Evolutionary conservation across 2,797 vertebrate species (phyloP), one percentile per base, ranked within the genome.

Genomic region (Tiaroga cobitis): DNA sequence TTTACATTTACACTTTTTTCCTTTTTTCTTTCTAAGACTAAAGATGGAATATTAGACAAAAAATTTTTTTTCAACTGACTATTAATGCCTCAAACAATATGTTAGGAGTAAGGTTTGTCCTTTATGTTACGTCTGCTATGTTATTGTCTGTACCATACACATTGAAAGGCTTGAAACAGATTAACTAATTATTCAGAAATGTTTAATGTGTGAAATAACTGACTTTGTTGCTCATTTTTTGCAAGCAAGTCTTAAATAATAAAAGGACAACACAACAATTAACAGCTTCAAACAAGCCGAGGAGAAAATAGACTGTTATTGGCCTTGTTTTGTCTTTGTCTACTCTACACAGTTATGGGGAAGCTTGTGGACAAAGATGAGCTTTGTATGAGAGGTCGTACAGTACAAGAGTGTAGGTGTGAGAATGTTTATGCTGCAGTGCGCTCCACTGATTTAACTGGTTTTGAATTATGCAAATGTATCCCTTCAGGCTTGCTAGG

Each of bases 401-500:
- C 82, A 73, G 49, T 89, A 88, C 86, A 82, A 76, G 87, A 87
- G 81, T 80, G 59, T 90, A 90, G 86, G 87, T 92, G 86, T 80
- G 54, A 91, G 83, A 88, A 80, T 89, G 88, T 92, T 91, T 89
- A 92, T 88, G 92, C 91, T 89, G 86, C 88, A 56, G 84, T 92
- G 91, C 90, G 80, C 87, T 69, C 88, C 69, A 78, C 86, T 89
- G 88, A 93, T 91, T 91, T 80, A 87, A 88, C 90, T 80, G 91
- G 65, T 92, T 92, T 90, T 91, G 85, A 86, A 91, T 92, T 92
- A 94, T 93, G 92, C 88, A 92, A 93, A 93, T 92, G 63, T 86
- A 82, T 70, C 76, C 87, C 89, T 75, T 72, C 73, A 69, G 78
- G 85, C 75, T 75, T 76, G 37, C 70, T n/a, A 46, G 8, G 6